Conservation (phyloP, 2,888 invertebrate genomes). For the Macrosoma leucophasiata region DNA sequence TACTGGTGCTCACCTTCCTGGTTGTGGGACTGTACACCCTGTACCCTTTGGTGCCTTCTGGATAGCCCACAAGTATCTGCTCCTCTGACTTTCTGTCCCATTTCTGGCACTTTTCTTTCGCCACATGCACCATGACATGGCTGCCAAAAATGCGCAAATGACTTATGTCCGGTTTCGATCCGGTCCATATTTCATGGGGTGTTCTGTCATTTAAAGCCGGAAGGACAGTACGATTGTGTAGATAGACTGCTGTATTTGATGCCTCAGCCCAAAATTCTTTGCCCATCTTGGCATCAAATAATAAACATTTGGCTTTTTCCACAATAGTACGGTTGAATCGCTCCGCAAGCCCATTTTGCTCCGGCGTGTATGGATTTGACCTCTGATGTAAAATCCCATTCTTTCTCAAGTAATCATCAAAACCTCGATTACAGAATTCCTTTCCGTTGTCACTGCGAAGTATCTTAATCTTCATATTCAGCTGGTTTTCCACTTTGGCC, state of each 20-base stretch:
- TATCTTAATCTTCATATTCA: slow-evolving; percentile 2
- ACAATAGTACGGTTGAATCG: slow-evolving; percentile 19
- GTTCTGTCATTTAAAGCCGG: slow-evolving; percentile 16
- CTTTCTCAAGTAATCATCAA: slow-evolving; percentile 13
- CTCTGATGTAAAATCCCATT: slow-evolving; percentile 22
- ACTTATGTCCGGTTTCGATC: slow-evolving; percentile 19
- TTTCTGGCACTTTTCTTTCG: slow-evolving; percentile 23
- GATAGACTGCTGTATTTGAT: slow-evolving; percentile 19
- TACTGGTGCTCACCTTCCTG: slow-evolving; percentile 11
- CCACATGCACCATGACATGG: slow-evolving; percentile 23
- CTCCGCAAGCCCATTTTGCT: slow-evolving; percentile 27
- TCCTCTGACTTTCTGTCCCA: slow-evolving; percentile 23
- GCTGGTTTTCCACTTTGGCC: slow-evolving; percentile 5
- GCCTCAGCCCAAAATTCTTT: slow-evolving; percentile 26
- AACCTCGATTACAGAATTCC: slow-evolving; percentile 17
- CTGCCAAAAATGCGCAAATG: slow-evolving; percentile 13
- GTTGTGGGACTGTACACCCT: slow-evolving; percentile 20
- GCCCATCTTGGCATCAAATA: slow-evolving; percentile 20
- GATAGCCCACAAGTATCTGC: slow-evolving; percentile 22
- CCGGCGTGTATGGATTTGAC: slow-evolving; percentile 22
- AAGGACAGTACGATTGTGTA: slow-evolving; percentile 17
- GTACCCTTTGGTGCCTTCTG: slow-evolving; percentile 27
- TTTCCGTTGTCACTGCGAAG: slow-evolving; percentile 15
- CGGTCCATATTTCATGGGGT: slow-evolving; percentile 24
- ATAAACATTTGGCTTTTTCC: slow-evolving; percentile 20